Evolutionary conservation across 2,113 vertebrate genomes (phyloP).

Genomic region (Rhineura floridana): DNA sequence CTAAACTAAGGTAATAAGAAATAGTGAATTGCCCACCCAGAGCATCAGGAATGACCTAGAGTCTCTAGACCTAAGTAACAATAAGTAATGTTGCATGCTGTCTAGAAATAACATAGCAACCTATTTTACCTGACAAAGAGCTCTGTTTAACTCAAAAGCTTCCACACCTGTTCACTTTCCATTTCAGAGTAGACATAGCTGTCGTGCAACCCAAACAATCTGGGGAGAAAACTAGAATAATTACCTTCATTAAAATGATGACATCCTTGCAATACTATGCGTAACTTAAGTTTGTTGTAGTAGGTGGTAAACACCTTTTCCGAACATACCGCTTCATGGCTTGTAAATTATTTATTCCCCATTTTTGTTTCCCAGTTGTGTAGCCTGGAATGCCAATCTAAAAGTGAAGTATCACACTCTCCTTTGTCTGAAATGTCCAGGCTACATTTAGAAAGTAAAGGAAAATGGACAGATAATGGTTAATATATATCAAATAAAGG

Average conservation of each 20-base stretch:
- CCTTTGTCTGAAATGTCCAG: background rate
- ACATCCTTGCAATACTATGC: background rate
- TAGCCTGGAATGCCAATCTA: background rate
- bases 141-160: background rate
- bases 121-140: background rate
- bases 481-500: background rate
- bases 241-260: background rate
- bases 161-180: background rate
- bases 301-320: background rate
- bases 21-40: background rate
- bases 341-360: too few relatives aligned
- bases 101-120: background rate
- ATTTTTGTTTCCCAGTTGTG: background rate
- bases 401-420: background rate
- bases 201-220: background rate
- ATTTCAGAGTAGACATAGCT: background rate
- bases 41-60: background rate
- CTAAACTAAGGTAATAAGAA: background rate
- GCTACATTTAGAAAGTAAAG: background rate
- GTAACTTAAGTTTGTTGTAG: background rate
- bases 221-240: background rate
- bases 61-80: background rate
- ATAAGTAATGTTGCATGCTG: background rate
- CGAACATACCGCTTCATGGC: too few relatives aligned
- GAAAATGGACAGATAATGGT: background rate